phyloP scores from a whole-genome alignment of 2,797 vertebrate species.

The Pteropus rufus region DNA sequence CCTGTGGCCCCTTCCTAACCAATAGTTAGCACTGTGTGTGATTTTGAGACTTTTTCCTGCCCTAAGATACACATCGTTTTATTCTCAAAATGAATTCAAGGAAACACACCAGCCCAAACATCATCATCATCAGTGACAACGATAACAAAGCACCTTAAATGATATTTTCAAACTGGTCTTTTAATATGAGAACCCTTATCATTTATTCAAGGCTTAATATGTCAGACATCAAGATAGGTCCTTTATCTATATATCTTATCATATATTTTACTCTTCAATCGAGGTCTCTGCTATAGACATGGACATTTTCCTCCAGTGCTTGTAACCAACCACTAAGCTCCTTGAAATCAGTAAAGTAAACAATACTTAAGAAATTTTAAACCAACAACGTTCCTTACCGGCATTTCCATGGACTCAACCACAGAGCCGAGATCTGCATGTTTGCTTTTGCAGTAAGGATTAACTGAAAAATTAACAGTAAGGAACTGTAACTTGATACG shows the following conservation, averaged over 20 bases:
- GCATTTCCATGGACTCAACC: not conserved
- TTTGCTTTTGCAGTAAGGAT: not conserved
- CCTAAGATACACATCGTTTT: not conserved
- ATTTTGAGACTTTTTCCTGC: not conserved
- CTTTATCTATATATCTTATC: not conserved
- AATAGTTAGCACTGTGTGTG: not conserved
- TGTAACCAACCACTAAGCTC: not conserved
- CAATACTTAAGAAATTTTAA: not conserved
- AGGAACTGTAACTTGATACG: not conserved
- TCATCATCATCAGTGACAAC: not conserved
- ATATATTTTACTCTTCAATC: not conserved
- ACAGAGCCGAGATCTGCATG: not conserved
- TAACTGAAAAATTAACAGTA: not conserved
- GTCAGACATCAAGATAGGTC: rapidly evolving
- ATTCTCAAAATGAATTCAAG: not conserved
- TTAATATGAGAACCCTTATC: not conserved
- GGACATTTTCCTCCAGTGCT: not conserved
- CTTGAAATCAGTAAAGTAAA: not conserved
- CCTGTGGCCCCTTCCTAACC: not conserved
- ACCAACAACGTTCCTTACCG: not conserved
- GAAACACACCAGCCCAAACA: not conserved
- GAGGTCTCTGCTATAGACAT: not conserved
- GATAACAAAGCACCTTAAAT: not conserved
- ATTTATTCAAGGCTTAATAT: not conserved
- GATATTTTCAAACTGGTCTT: not conserved